A percentile compares a stretch with the other conserved stretches of the same genome.
These are phyloP conservation scores for Cyprinodon tularosa DNA, from an alignment of 2,113 vertebrate species.

Conservation along the genomic window DNA sequence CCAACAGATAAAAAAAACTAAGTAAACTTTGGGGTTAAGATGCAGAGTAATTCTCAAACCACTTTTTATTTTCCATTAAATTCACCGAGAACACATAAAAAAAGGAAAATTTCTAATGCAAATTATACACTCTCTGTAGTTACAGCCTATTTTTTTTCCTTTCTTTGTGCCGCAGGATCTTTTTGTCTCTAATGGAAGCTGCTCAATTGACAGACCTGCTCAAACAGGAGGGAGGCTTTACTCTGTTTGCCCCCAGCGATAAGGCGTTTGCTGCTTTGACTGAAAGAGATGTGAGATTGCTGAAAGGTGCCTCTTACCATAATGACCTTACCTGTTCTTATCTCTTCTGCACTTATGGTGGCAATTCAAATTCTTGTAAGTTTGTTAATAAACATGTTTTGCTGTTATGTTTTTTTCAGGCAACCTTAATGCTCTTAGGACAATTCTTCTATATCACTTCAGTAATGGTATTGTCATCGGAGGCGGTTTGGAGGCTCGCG, in stretches of 20 bases:
- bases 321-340: not conserved
- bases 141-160: slow-evolving; percentile 40
- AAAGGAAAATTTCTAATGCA: slow-evolving; percentile 33
- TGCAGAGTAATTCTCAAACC: slow-evolving; percentile 22
- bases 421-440: slow-evolving; percentile 88
- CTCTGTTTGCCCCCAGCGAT: slow-evolving; percentile 92
- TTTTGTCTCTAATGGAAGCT: slow-evolving; percentile 90
- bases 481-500: slow-evolving; percentile 90
- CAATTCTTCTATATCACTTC: slow-evolving; percentile 93
- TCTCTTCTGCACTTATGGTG: not conserved
- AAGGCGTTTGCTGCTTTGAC: slow-evolving; percentile 90
- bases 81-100: slow-evolving; percentile 23
- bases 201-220: slow-evolving; percentile 90
- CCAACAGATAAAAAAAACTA: slow-evolving; percentile 11
- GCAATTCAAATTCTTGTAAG: not conserved
- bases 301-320: slow-evolving; percentile 82
- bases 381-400: not conserved
- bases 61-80: slow-evolving; percentile 41
- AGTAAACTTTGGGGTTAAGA: slow-evolving; percentile 14
- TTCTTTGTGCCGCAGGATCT: slow-evolving; percentile 79
- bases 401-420: slow-evolving; percentile 70
- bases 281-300: slow-evolving; percentile 79
- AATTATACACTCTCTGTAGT: slow-evolving; percentile 23
- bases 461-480: slow-evolving; percentile 89
- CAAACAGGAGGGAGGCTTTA: slow-evolving; percentile 86